Evolutionary conservation across 2,113 vertebrate genomes (phyloP), one percentile per base, ranked within the genome.

Genomic region (Bujurquina vittata): DNA sequence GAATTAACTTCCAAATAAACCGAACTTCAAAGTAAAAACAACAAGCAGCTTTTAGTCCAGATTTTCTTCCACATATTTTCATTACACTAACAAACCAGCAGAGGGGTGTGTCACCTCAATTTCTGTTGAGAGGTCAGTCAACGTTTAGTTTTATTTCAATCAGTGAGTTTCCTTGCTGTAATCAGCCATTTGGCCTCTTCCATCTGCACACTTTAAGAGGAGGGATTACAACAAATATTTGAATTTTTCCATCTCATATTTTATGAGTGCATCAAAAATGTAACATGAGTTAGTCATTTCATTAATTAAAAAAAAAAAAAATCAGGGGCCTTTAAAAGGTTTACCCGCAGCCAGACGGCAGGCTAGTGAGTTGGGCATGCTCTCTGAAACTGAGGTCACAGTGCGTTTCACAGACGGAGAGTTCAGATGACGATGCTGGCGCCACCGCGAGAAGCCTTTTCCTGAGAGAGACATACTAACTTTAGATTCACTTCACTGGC

Each of bases 361-460:
- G 79, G 60, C 22, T 75, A 79, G 12, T 82, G 85, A 84, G 62
- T 31, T 75, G 80, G 78, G 56, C 35, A 15, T 77, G 69, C 59
- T 82, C 61, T 84, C 72, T 80, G 59, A 80, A 57, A 75, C 86
- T 84, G 84, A 92, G 58, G 74, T 90, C 58, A 60, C 31, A 82
- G 81, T 63, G 77, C 29, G 35, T 80, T 88, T 92, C 35, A 59
- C 85, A 87, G 84, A 87, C 35, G 79, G 59, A 75, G 7, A 60
- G 46, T 17, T 96, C 91, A 96, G 94, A 99, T 98, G 93, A 99
- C 93, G 85, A 99, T 88, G 74, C 97, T 99, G 91, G 93, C 96
- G 81, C 95, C 97, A 81, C 96, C 97, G 92, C 96, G 95, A 89
- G 96, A 98, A 89, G 96, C 97, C 85, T 93, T 97, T 85, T 95